A percentile compares a stretch with the other conserved stretches of the same genome.
phyloP scores from a whole-genome alignment of 2,888 invertebrate genomes.

The Drosophila dives region DNA sequence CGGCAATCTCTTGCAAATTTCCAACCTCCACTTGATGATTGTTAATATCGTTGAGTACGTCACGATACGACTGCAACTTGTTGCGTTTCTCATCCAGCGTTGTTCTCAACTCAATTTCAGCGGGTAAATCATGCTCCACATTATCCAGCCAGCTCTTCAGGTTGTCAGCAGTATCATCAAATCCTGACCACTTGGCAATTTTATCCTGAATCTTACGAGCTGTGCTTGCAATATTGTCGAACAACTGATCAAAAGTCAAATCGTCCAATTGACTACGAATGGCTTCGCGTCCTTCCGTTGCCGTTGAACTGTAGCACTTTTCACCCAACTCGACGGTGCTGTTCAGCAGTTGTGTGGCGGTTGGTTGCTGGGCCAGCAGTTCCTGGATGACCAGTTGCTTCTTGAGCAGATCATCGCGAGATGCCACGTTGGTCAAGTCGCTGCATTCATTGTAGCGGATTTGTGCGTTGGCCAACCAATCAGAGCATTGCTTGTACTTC shows the following conservation, averaged over 20 bases:
- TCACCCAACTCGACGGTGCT: constrained; percentile 95
- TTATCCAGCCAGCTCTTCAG: constrained; percentile 92
- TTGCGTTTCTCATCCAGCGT: constrained; percentile 96
- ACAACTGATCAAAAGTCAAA: constrained; percentile 92
- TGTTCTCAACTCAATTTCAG: constrained; percentile 92
- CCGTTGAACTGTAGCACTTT: constrained; percentile 93
- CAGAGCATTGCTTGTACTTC: constrained; percentile 93
- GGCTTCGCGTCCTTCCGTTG: constrained; percentile 93
- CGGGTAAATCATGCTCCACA: constrained; percentile 90
- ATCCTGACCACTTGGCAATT: constrained; percentile 94
- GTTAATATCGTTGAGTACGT: constrained; percentile 92
- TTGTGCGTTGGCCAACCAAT: constrained; percentile 92
- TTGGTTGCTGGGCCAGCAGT: constrained; percentile 90
- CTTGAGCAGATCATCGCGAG: constrained; percentile 89
- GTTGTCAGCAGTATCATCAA: constrained; percentile 93
- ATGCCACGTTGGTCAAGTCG: constrained; percentile 87
- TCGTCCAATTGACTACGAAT: constrained; percentile 93
- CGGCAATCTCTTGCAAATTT: constrained; percentile 92
- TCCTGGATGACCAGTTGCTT: constrained; percentile 90
- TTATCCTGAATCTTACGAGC: constrained; percentile 93
- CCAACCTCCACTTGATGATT: constrained; percentile 94
- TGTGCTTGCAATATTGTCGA: constrained; percentile 91
- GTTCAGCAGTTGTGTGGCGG: constrained; percentile 91
- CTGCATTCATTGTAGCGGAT: constrained; percentile 89
- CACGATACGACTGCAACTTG: constrained; percentile 93